A percentile compares a stretch with the other conserved stretches of the same genome.
phyloP scores from a whole-genome alignment of 2,797 vertebrate genomes.

The Acrocephalus scirpaceus region DNA sequence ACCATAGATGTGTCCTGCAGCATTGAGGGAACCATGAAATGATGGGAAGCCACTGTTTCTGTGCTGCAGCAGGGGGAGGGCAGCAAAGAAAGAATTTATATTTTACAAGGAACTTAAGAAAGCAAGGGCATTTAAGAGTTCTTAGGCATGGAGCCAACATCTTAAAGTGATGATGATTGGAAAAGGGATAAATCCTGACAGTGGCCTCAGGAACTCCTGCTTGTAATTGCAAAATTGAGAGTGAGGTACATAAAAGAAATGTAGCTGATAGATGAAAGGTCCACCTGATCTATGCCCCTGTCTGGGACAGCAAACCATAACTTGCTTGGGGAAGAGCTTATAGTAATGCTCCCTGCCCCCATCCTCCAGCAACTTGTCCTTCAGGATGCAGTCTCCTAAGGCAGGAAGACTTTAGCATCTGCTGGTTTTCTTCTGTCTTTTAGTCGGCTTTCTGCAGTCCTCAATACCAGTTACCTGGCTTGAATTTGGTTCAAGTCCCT shows the following conservation, averaged over 20 bases:
- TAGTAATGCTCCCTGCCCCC: background rate
- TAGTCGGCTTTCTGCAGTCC: background rate
- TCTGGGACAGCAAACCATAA: background rate
- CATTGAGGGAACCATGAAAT: background rate
- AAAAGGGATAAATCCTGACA: background rate
- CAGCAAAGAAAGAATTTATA: background rate
- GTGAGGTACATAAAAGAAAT: background rate
- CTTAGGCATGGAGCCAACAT: background rate
- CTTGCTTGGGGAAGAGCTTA: background rate
- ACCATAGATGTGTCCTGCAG: background rate
- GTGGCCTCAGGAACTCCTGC: background rate
- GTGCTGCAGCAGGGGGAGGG: background rate
- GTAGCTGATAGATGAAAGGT: background rate
- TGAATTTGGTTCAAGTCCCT: background rate
- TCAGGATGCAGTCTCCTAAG: background rate
- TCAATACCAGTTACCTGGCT: background rate
- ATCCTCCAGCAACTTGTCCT: background rate
- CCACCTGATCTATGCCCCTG: background rate
- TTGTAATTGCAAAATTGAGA: background rate
- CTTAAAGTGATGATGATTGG: background rate
- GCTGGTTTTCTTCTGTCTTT: background rate
- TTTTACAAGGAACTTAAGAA: background rate
- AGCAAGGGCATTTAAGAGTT: background rate
- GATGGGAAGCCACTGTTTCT: rapidly evolving
- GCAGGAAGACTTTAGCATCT: background rate